Conservation (phyloP, 2,888 invertebrate genomes). For the Troides aeacus region DNA sequence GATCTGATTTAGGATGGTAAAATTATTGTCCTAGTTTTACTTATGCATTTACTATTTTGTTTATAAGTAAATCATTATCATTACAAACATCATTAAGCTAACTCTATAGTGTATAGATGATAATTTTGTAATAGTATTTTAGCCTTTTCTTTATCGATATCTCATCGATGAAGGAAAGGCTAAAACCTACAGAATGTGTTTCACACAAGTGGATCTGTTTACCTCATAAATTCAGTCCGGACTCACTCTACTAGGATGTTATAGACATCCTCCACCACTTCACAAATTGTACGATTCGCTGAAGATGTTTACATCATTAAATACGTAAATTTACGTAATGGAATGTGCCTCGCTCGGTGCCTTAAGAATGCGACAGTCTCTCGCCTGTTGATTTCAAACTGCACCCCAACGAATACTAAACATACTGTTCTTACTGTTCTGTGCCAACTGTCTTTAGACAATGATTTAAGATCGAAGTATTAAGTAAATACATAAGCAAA, state of each 20-base stretch:
- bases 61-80: no score
- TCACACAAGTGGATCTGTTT: background rate
- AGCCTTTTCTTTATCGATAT: no score
- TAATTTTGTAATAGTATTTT: no score
- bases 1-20: no score
- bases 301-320: background rate
- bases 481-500: no score
- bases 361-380: background rate
- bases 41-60: no score
- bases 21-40: no score
- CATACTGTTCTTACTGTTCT: background rate
- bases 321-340: background rate
- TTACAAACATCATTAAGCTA: no score
- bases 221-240: background rate
- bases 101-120: no score
- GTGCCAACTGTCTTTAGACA: background rate
- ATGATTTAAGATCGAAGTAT: background rate
- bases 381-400: background rate
- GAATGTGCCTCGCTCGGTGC: constrained; percentile 1
- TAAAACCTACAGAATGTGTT: background rate
- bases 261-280: background rate
- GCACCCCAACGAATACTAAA: background rate
- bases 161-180: background rate
- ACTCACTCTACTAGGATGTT: background rate
- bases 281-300: background rate